phyloP scores from a whole-genome alignment of 2,113 vertebrate genomes.

The Puma concolor region DNA sequence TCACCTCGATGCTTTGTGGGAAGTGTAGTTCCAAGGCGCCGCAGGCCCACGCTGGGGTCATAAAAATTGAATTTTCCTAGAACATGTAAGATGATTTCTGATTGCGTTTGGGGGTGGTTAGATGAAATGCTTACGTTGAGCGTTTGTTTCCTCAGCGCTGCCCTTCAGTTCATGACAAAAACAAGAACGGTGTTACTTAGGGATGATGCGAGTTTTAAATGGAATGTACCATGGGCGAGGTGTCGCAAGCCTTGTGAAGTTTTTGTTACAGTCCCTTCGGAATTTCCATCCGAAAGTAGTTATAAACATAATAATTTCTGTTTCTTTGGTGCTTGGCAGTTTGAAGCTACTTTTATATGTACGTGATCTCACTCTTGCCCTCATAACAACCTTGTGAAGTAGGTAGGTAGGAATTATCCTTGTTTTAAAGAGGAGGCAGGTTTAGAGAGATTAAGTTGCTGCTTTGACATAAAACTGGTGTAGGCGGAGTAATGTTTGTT shows the following conservation, averaged over 20 bases:
- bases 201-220: conserved; percentile 8
- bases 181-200: conserved; percentile 22
- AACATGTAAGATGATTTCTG: not conserved
- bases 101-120: not conserved
- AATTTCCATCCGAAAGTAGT: conserved; percentile 57
- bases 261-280: conserved; percentile 32
- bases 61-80: not conserved
- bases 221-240: not conserved
- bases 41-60: conserved; percentile 18
- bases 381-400: conserved; percentile 38
- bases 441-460: conserved; percentile 12
- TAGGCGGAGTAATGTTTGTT: not conserved
- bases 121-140: not conserved
- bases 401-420: conserved; percentile 62
- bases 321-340: conserved; percentile 52
- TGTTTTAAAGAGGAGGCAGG: conserved; percentile 56
- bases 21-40: conserved; percentile 69
- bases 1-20: conserved; percentile 73
- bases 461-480: conserved; percentile 43
- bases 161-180: not conserved
- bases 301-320: conserved; percentile 30
- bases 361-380: conserved; percentile 56
- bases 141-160: not conserved
- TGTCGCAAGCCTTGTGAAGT: conserved; percentile 54
- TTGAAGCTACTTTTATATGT: conserved; percentile 52